These are phyloP conservation scores for Agrotis ipsilon DNA, from an alignment of 2,888 invertebrate genomes.

Conservation along the genomic window DNA sequence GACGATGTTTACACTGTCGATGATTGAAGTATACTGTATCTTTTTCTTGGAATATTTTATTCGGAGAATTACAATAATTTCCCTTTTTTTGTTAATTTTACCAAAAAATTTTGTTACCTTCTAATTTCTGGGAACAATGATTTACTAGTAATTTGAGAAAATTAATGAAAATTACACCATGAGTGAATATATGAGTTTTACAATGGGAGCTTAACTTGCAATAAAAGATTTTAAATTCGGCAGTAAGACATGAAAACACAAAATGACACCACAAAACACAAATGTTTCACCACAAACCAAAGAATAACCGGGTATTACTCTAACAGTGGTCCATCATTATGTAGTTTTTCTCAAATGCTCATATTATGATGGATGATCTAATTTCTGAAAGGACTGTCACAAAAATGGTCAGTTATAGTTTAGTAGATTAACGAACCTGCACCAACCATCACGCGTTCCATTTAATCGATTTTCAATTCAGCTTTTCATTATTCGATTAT, in stretches of 20 bases:
- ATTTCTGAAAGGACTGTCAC: conserved; percentile 26
- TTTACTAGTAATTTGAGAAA: no score
- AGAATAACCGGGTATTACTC: neutral
- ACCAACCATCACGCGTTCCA: conserved; percentile 47
- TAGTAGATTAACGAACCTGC: conserved; percentile 57
- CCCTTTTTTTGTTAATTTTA: no score
- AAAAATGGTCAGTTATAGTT: conserved; percentile 25
- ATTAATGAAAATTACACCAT: no score
- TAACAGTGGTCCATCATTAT: neutral
- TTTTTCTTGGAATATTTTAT: no score
- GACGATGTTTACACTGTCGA: no score
- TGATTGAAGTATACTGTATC: no score
- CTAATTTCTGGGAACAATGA: no score
- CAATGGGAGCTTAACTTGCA: neutral
- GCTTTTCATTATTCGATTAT: neutral
- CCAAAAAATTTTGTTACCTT: no score
- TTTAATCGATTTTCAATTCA: conserved; percentile 55
- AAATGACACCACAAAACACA: conserved; percentile 39
- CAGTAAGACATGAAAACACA: conserved; percentile 40
- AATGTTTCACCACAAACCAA: conserved; percentile 23
- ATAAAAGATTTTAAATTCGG: conserved; percentile 2
- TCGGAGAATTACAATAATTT: no score
- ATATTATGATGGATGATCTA: conserved; percentile 15
- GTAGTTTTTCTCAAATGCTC: neutral
- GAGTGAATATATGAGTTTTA: neutral